A percentile compares a stretch with the other conserved stretches of the same genome.
phyloP scores from a whole-genome alignment of 2,113 vertebrate species.

The Pantherophis guttatus region DNA sequence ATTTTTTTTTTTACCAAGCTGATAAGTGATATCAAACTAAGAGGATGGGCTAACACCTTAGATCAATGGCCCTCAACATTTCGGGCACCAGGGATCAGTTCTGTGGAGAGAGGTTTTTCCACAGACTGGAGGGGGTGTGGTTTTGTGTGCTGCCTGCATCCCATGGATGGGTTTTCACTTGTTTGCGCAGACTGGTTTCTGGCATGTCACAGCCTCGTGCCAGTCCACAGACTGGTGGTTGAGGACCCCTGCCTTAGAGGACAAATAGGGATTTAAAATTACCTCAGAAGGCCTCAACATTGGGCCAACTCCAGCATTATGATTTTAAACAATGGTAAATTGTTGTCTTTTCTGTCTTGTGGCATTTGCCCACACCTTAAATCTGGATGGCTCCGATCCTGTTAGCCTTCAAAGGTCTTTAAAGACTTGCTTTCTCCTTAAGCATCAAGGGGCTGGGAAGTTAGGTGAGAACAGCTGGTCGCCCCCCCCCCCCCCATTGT shows the following conservation, averaged over 20 bases:
- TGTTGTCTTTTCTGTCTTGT: not conserved
- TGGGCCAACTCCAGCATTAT: not conserved
- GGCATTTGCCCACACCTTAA: not conserved
- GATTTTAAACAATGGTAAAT: not conserved
- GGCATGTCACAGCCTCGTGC: no score
- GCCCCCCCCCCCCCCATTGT: not conserved
- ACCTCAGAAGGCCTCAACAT: not conserved
- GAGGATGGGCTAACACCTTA: not conserved
- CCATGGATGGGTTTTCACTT: no score
- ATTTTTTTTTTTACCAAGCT: not conserved
- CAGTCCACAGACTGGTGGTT: no score
- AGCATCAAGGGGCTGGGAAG: not conserved
- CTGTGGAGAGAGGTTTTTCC: no score
- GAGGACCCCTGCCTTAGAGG: not conserved
- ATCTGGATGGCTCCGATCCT: not conserved
- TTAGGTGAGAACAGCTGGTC: not conserved
- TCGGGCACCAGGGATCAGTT: no score
- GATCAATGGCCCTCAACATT: no score
- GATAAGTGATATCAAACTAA: not conserved
- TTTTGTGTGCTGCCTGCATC: no score
- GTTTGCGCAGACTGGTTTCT: no score
- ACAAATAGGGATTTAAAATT: not conserved
- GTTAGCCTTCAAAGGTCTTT: not conserved
- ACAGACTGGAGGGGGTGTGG: no score
- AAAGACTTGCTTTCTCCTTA: not conserved